Conservation (phyloP, 2,113 vertebrate genomes). For the Rhombomys opimus region DNA sequence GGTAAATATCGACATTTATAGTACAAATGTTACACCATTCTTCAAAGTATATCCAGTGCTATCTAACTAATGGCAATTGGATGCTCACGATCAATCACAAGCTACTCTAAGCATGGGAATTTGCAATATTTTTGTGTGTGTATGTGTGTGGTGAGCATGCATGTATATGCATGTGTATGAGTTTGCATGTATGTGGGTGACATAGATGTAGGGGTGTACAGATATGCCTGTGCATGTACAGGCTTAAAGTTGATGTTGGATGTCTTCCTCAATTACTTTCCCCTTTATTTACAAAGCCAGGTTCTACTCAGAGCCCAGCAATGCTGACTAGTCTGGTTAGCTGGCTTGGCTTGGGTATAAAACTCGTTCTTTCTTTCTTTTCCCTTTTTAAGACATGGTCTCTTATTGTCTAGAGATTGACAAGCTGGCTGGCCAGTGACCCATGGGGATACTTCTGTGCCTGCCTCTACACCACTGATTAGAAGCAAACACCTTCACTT, state of each 20-base stretch:
- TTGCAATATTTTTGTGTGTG: not conserved
- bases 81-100: not conserved
- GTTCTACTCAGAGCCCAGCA: not conserved
- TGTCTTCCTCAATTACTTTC: not conserved
- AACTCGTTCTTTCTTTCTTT: no score
- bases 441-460: not conserved
- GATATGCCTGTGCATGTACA: not conserved
- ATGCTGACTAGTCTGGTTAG: not conserved
- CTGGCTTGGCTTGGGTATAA: not conserved
- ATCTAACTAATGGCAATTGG: not conserved
- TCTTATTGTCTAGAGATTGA: not conserved
- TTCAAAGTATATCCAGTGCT: not conserved
- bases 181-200: not conserved
- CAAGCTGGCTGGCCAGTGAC: not conserved
- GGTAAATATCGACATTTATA: conserved; percentile 8
- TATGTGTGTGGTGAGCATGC: no score
- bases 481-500: not conserved
- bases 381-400: not conserved
- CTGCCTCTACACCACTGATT: not conserved
- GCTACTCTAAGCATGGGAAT: not conserved
- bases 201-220: not conserved
- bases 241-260: not conserved
- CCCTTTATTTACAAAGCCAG: not conserved
- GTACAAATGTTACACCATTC: not conserved
- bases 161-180: not conserved